These are phyloP conservation scores for Drosophila ochracea DNA, from an alignment of 2,888 invertebrate species.

Conservation along the genomic window DNA sequence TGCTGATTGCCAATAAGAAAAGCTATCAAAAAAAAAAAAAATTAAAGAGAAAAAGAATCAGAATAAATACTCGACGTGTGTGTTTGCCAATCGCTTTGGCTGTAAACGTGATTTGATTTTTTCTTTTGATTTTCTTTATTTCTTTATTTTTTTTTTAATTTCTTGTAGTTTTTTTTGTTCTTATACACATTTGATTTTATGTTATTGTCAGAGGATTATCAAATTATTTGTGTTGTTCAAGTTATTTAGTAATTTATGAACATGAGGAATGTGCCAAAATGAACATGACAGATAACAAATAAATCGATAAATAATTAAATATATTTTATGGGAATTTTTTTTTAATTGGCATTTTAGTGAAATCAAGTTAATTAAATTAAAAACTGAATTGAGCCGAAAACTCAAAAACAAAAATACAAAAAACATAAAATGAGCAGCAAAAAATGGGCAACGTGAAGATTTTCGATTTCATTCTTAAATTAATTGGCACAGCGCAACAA, in stretches of 20 bases:
- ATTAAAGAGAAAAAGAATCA: not conserved
- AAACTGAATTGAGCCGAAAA: not conserved
- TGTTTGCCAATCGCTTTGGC: conserved; percentile 22
- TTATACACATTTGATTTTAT: conserved; percentile 19
- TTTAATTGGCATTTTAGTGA: not conserved
- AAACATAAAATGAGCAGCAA: not conserved
- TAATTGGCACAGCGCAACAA: conserved; percentile 64
- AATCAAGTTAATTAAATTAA: not conserved
- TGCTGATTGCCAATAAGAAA: conserved; percentile 72
- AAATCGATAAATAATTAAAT: conserved; percentile 12
- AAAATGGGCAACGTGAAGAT: conserved; percentile 58
- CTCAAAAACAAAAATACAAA: conserved; percentile 12
- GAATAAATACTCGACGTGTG: conserved; percentile 9
- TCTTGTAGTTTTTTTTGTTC: not conserved
- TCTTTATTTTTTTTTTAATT: not conserved
- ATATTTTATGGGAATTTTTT: not conserved
- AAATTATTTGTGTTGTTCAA: conserved; percentile 33
- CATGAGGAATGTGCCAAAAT: conserved; percentile 1
- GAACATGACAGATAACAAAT: conserved; percentile 3
- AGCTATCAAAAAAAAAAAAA: conserved; percentile 17
- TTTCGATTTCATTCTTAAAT: conserved; percentile 80
- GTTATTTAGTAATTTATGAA: conserved; percentile 44
- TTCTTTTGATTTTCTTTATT: conserved; percentile 29
- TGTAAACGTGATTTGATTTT: conserved; percentile 58
- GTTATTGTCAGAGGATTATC: conserved; percentile 26